Base-by-base conservation (phyloP, 2,888 invertebrate species). In the Teleogryllus oceanicus region DNA sequence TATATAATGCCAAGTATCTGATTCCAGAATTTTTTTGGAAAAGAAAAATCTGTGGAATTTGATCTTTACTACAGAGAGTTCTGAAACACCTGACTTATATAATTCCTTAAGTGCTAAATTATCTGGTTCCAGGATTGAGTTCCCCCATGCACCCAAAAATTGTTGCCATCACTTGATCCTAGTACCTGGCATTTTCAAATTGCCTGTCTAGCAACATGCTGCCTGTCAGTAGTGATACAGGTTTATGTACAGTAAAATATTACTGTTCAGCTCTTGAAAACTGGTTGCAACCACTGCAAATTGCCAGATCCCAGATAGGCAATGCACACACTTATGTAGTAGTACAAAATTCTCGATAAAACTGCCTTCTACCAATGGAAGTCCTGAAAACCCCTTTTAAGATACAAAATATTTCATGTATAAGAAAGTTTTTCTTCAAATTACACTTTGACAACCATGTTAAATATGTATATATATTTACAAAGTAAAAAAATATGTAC, bases 271-370 rank as follows among this genome's bases (percentile, higher is more conserved):
- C 62, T 62, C 62, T 16, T 62, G 62, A 62, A 62, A 62, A 62
- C 62, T 62, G 13, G n/a, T 18, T 62, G 62, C 62, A 62, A 62
- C 62, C 62, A 18, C 62, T 62, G 62, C 62, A 62, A n/a, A 62
- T 62, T 62, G 62, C 62, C 62, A 62, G 62, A 62, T 62, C 62
- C 62, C n/a, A n/a, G 62, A n/a, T 62, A 62, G 62, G 62, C 62
- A 62, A 62, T 62, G 62, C 62, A 62, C 62, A 62, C 62, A 62
- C 62, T 62, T 62, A 62, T 62, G n/a, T 62, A n/a, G 62, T 62
- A 62, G 62, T 18, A 62, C 62, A 62, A 62, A 62, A 62, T 62
- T 62, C n/a, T 62, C 62, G n/a, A 62, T 62, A 62, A 62, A 62
- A 62, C 62, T 62, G 62, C 16, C n/a, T 62, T 62, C 62, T 62